Base-by-base conservation (phyloP, 2,797 vertebrate genomes). In the Syndactyla subalaris region DNA sequence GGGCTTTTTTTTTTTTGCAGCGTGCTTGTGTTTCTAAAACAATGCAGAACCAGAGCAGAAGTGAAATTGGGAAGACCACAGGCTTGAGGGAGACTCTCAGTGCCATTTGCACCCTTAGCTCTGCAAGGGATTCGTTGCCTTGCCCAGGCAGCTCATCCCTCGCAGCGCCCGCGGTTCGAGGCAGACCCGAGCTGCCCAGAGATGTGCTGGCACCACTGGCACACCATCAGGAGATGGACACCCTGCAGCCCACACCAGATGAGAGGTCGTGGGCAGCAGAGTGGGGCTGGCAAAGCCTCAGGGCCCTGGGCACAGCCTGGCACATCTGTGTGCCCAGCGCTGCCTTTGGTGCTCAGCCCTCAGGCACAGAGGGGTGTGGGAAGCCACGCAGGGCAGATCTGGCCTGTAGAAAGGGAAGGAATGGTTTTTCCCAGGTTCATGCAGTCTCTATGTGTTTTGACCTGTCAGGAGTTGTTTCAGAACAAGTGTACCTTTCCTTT, bases 381-480 rank as follows among this genome's bases (percentile, higher is more conserved):
- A 12, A 32, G 30, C 21, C 49, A 21, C 0, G 21, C 80, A 12
- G 80, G 83, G 73, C 68, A 63, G 12, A 17, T 72, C 63, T 66
- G 61, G 72, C 86, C 91, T 76, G 21, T 46, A 46, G 30, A 51
- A 32, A 34, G 73, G 14, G 58, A 71, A 55, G 41, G 70, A 58
- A 48, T 55, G 75, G 38, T 38, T 94, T 91, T 66, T 43, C 54
- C 61, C 54, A 51, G 85, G 70, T 88, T 92, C 62, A 10, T 36
- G 75, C 62, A 80, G 85, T 76, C 2, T 7, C 38, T 88, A 29
- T 91, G 89, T 96, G 93, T 90, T 95, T 84, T 79, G 58, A 83
- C 94, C 92, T 96, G 91, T 79, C 79, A 93, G 89, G 75, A 94
- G 68, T n/a, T 91, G 68, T 90, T 85, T 89, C 81, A 75, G 85